Evolutionary conservation across 1,140 invertebrate genomes (phyloP).

Genomic region (Thaumetopoea pityocampa): DNA sequence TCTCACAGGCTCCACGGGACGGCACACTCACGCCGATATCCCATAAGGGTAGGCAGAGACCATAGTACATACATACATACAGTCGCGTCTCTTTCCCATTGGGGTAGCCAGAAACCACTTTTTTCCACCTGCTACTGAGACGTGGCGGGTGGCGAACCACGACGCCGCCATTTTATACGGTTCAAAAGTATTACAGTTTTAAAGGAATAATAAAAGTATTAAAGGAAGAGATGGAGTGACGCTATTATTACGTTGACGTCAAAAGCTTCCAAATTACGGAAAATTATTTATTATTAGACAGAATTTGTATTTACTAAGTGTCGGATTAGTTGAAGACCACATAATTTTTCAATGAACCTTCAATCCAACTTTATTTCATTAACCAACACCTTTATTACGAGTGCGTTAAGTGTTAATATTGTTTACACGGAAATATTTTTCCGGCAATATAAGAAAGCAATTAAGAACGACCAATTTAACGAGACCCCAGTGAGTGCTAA

Average conservation of each 20-base stretch:
- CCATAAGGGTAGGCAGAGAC: too few relatives aligned
- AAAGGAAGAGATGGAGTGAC: constrained; percentile 35
- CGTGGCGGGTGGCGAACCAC: too few relatives aligned
- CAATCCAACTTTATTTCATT: constrained; percentile 4
- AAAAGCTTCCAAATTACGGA: too few relatives aligned
- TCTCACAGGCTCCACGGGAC: too few relatives aligned
- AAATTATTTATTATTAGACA: constrained; percentile 17
- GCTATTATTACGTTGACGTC: constrained; percentile 27
- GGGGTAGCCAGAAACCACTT: too few relatives aligned
- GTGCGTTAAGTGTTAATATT: constrained; percentile 36
- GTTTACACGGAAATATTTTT: constrained; percentile 34
- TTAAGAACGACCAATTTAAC: constrained; percentile 41
- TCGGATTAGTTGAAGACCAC: constrained; percentile 50
- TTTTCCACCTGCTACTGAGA: too few relatives aligned
- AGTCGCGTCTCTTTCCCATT: too few relatives aligned
- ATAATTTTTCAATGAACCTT: constrained; percentile 33
- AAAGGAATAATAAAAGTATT: too few relatives aligned
- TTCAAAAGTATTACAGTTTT: too few relatives aligned
- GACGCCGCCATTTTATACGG: too few relatives aligned
- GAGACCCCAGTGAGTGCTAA: constrained; percentile 28
- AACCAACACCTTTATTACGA: constrained; percentile 11
- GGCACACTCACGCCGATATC: too few relatives aligned
- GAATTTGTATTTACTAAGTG: constrained; percentile 50
- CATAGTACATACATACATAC: too few relatives aligned
- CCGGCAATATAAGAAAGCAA: constrained; percentile 55